Conservation (phyloP, 2,797 vertebrate genomes). For the Adrianichthys oophorus region DNA sequence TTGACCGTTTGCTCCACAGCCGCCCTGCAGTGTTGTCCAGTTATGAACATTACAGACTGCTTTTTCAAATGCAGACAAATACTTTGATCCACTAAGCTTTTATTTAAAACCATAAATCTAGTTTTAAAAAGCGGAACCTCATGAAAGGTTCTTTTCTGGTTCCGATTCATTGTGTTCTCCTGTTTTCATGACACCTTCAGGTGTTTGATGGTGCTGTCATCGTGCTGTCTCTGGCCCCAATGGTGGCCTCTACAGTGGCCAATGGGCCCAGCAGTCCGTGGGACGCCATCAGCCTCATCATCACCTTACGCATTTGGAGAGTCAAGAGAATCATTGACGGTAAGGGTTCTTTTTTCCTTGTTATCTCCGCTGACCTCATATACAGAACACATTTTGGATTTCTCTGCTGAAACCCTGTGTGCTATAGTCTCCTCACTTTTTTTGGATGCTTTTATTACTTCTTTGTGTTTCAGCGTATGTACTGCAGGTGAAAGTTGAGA, state of each 20-base stretch:
- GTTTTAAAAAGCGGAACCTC: background rate
- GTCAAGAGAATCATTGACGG: conserved; percentile 97
- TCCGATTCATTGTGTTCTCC: no score
- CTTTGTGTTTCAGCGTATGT: conserved; percentile 81
- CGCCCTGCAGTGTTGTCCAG: no score
- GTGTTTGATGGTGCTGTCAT: conserved; percentile 93
- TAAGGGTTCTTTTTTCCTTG: conserved; percentile 64
- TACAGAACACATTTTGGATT: background rate
- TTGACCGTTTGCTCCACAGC: no score
- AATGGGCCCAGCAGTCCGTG: conserved; percentile 97
- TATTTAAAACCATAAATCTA: background rate
- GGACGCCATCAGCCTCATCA: conserved; percentile 99
- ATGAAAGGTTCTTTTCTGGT: no score
- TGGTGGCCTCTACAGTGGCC: conserved; percentile 98
- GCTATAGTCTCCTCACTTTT: background rate
- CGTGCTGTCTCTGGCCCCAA: conserved; percentile 92
- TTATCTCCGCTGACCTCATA: background rate
- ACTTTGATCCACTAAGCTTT: no score
- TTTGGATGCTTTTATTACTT: background rate
- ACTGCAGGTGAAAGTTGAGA: conserved; percentile 94
- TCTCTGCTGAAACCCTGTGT: no score
- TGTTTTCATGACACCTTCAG: conserved; percentile 54
- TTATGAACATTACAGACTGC: no score
- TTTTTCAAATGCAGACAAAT: no score
- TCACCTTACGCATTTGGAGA: conserved; percentile 95